These are phyloP conservation scores for Tenthredo scrophulariae DNA, from an alignment of 2,888 invertebrate genomes.

Conservation along the genomic window DNA sequence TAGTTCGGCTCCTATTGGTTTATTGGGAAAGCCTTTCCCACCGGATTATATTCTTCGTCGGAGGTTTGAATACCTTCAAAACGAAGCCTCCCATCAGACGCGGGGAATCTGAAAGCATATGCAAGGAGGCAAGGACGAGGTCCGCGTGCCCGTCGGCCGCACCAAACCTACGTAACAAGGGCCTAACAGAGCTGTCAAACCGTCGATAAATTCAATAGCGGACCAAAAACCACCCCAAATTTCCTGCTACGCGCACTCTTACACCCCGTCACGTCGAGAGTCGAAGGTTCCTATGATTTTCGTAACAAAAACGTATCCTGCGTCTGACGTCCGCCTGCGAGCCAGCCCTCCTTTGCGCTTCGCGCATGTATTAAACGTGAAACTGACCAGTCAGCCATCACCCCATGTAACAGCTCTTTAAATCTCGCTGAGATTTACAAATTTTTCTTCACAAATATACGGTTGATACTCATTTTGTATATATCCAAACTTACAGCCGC, in stretches of 20 bases:
- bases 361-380: slow-evolving; percentile 36
- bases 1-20: neutral
- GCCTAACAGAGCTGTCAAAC: slow-evolving; percentile 77
- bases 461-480: neutral
- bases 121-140: slow-evolving; percentile 7
- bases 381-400: slow-evolving; percentile 41
- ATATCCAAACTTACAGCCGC: neutral
- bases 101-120: slow-evolving; percentile 18
- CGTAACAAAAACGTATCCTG: slow-evolving; percentile 72
- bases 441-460: neutral
- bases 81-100: neutral
- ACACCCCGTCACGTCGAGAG: slow-evolving; percentile 52
- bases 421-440: neutral
- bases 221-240: slow-evolving; percentile 75
- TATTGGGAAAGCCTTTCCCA: neutral
- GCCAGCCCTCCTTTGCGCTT: slow-evolving; percentile 10
- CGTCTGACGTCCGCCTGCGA: slow-evolving; percentile 71
- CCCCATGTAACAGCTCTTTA: neutral
- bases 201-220: slow-evolving; percentile 76
- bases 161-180: slow-evolving; percentile 69
- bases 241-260: slow-evolving; percentile 52
- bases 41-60: neutral
- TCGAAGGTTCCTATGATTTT: slow-evolving; percentile 55
- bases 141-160: slow-evolving; percentile 16
- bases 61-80: neutral